Evolutionary conservation across 1,140 invertebrate species (phyloP).

Genomic region (Leptinotarsa undecemlineata): DNA sequence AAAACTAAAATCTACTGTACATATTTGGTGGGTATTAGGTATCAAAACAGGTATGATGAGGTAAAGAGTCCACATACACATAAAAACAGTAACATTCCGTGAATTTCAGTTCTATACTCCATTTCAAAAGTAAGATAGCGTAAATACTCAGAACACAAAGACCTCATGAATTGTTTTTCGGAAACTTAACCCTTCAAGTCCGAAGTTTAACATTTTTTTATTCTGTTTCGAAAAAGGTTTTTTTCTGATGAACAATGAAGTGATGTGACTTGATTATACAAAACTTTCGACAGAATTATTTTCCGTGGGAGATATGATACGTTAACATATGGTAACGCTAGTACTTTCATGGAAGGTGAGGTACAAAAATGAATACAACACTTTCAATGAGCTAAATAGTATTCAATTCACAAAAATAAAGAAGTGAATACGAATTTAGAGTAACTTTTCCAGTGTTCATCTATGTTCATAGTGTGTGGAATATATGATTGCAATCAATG

Average conservation of each 20-base stretch:
- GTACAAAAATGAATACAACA: background rate
- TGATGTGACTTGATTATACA: slow-evolving; percentile 7
- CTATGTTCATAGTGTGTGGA: slow-evolving; percentile 4
- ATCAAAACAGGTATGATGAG: too few relatives aligned
- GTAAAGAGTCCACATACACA: too few relatives aligned
- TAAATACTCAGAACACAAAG: too few relatives aligned
- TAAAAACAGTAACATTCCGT: too few relatives aligned
- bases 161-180: too few relatives aligned
- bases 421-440: background rate
- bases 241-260: background rate
- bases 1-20: too few relatives aligned
- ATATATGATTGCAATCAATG: slow-evolving; percentile 21
- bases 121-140: too few relatives aligned
- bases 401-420: background rate
- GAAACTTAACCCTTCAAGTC: too few relatives aligned
- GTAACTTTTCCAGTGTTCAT: background rate
- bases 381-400: background rate
- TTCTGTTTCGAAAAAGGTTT: background rate
- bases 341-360: background rate
- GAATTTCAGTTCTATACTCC: too few relatives aligned
- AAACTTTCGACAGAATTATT: slow-evolving; percentile 5
- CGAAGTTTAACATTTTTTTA: too few relatives aligned
- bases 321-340: slow-evolving; percentile 14
- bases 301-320: background rate
- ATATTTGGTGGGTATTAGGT: too few relatives aligned